Evolutionary conservation across 2,113 vertebrate species (phyloP).

Genomic region (Leucopsar rothschildi): DNA sequence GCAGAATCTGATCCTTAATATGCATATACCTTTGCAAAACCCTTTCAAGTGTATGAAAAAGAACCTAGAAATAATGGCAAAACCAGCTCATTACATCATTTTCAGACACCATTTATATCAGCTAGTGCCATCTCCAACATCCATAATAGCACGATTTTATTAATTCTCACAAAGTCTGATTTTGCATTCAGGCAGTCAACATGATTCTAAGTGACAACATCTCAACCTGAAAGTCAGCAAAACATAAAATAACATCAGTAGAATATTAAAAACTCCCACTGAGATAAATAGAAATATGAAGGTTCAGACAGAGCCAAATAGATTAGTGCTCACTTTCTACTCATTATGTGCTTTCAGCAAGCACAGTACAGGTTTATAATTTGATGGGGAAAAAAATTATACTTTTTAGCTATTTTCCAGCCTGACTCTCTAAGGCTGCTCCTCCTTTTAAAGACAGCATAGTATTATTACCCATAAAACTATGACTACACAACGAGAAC

Average conservation of each 20-base stretch:
- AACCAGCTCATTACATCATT: conserved; percentile 35
- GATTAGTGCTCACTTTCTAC: conserved; percentile 43
- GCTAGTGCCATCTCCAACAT: not conserved
- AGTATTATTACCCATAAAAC: not conserved
- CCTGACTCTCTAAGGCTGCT: not conserved
- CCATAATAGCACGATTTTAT: conserved; percentile 42
- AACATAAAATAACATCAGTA: conserved; percentile 58
- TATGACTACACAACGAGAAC: not conserved
- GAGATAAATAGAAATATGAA: conserved; percentile 64
- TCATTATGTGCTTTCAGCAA: conserved; percentile 55
- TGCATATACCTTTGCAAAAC: not conserved
- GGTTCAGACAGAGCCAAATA: conserved; percentile 54
- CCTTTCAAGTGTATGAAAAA: not conserved
- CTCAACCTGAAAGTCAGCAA: conserved; percentile 58
- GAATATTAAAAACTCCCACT: conserved; percentile 67
- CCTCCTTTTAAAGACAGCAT: not conserved
- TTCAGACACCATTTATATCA: not conserved
- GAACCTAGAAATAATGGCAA: not conserved
- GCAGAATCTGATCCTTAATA: not conserved
- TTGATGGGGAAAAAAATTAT: not conserved
- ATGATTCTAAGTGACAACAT: conserved; percentile 57
- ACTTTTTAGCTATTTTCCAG: conserved; percentile 24
- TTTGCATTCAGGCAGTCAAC: conserved; percentile 37
- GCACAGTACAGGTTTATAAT: conserved; percentile 16
- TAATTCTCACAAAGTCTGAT: conserved; percentile 50